Conservation (phyloP, 2,888 invertebrate species). For the Ecdyonurus torrentis region DNA sequence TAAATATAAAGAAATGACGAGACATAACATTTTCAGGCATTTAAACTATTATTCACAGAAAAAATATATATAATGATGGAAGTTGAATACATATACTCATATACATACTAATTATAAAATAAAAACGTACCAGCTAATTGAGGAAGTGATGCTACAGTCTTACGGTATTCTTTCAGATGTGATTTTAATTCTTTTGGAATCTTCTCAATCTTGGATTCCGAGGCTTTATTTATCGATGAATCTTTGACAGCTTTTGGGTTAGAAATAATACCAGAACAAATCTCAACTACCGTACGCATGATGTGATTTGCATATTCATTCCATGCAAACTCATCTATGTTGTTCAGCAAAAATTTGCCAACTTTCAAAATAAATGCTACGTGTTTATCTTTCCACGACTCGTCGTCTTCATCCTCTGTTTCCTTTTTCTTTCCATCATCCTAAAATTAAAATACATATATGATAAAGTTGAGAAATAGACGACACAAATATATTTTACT, state of each 20-base stretch:
- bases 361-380: conserved; percentile 46
- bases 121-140: conserved; percentile 35
- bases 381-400: neutral
- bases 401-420: conserved; percentile 13
- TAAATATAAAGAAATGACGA: no score
- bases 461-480: neutral
- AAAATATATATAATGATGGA: no score
- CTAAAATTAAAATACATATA: no score
- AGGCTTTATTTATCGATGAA: conserved; percentile 24
- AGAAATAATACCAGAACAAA: conserved; percentile 45
- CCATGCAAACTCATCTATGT: conserved; percentile 68
- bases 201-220: conserved; percentile 14
- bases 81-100: no score
- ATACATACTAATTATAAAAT: neutral
- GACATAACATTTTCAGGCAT: no score
- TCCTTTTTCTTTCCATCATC: conserved; percentile 11
- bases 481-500: neutral
- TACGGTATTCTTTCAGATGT: conserved; percentile 41
- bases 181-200: conserved; percentile 41
- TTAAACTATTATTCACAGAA: no score
- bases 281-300: conserved; percentile 51
- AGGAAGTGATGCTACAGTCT: conserved; percentile 50
- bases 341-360: conserved; percentile 61
- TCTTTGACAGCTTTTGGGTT: conserved; percentile 8
- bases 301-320: conserved; percentile 63